Percentiles rank a stretch among this genome's conserved stretches.
Evolutionary conservation across 2,888 invertebrate species (phyloP).

Genomic region (Mantis religiosa): DNA sequence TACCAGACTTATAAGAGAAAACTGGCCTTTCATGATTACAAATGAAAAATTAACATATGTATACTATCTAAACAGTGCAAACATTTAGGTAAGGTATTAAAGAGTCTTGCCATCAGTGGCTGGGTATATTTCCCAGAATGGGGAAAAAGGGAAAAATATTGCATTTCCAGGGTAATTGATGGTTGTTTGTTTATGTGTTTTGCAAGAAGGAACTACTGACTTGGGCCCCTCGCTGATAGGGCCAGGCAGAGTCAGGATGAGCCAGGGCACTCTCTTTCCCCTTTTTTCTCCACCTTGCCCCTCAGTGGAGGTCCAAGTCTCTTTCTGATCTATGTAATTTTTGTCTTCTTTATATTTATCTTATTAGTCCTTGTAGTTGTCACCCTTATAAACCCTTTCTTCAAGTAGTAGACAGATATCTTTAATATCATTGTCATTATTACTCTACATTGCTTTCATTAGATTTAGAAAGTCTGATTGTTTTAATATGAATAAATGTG

Average conservation of each 20-base stretch:
- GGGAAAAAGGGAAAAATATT: background rate
- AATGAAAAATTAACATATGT: no score
- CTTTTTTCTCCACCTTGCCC: background rate
- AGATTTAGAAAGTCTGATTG: background rate
- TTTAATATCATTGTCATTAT: background rate
- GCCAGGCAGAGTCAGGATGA: background rate
- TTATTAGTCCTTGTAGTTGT: background rate
- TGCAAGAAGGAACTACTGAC: background rate
- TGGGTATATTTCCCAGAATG: background rate
- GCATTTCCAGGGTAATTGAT: background rate
- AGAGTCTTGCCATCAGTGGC: background rate
- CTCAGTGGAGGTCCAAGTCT: background rate
- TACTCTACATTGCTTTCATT: background rate
- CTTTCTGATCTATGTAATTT: background rate
- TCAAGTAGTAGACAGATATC: background rate
- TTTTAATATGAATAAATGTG: slow-evolving; percentile 8
- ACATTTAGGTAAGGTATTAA: background rate
- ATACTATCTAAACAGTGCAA: no score
- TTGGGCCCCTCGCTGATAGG: background rate
- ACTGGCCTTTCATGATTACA: no score
- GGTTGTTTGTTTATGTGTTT: background rate
- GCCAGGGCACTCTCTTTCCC: background rate
- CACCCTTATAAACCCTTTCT: background rate
- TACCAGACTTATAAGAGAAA: no score
- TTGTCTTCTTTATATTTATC: background rate